Evolutionary conservation across 2,797 vertebrate species (phyloP), one percentile per base, ranked within the genome.

Genomic region (Pseudochromis fuscus): DNA sequence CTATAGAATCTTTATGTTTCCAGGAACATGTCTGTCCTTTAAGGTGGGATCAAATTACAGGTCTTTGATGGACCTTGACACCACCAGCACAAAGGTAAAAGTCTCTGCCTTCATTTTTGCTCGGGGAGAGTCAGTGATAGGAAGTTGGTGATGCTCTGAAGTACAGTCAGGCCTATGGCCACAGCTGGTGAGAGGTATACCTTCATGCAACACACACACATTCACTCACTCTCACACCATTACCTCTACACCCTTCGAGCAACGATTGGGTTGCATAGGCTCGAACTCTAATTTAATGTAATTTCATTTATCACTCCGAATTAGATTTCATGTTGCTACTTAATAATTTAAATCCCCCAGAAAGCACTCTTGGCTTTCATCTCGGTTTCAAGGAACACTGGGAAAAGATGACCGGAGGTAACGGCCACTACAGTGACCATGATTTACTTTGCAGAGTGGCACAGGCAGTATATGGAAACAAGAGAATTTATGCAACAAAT

Each of bases 231-330:
- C 73, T 81, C 71, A 82, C 61, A 76, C 81, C 67, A 87, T 86
- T 82, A 82, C 71, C 76, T 84, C 81, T 60, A 31, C 59, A 61
- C 77, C 87, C 85, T 88, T 77, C 74, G 21, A 89, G 88, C 83
- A 88, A 78, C 60, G 59, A 87, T 76, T 42, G 77, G 81, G 77
- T 87, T 80, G 77, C 87, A 83, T 69, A 74, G 76, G 68, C 81
- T 80, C 21, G 24, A 74, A 74, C 78, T 79, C 72, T 85, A 86
- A 90, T 87, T 86, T 89, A 84, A 82, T 89, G 86, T 86, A 73
- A 89, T 91, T 91, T 91, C 88, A 92, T 93, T 91, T 81, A 91
- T 93, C 92, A 92, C 87, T 81, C 77, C 61, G 86, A 91, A 93
- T 92, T 90, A 89, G 85, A 89, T 90, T 89, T 87, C 86, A 87